Evolutionary conservation across 2,888 invertebrate species (phyloP).

Genomic region (Drosophila parthenogenetica): DNA sequence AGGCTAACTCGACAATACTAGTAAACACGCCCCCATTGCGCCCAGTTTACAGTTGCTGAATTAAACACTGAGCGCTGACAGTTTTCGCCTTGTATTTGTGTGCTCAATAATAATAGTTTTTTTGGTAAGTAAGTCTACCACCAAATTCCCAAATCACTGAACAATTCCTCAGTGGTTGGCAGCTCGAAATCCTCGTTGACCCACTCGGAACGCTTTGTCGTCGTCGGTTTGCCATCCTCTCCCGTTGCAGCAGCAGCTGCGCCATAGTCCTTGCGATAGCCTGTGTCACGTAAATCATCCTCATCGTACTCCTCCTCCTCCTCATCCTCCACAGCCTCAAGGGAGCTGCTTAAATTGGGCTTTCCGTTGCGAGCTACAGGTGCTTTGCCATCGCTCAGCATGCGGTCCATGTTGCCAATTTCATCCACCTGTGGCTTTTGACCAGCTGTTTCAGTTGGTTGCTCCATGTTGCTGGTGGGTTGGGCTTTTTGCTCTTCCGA

Average conservation of each 20-base stretch:
- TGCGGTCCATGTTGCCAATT: slow-evolving; percentile 63
- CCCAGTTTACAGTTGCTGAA: not conserved
- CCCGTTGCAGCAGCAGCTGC: slow-evolving; percentile 2
- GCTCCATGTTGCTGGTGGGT: not conserved
- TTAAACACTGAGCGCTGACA: slow-evolving; percentile 29
- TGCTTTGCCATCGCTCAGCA: slow-evolving; percentile 47
- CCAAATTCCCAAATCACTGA: slow-evolving; percentile 82
- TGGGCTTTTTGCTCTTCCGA: slow-evolving; percentile 32
- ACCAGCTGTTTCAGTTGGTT: slow-evolving; percentile 3
- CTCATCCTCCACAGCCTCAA: slow-evolving; percentile 82
- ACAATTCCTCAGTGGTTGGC: slow-evolving; percentile 82
- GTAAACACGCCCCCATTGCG: no score
- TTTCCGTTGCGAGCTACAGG: slow-evolving; percentile 18
- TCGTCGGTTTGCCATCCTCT: slow-evolving; percentile 1
- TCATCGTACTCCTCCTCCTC: slow-evolving; percentile 80
- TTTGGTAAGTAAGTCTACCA: slow-evolving; percentile 59
- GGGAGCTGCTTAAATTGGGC: slow-evolving; percentile 52
- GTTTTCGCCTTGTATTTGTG: slow-evolving; percentile 27
- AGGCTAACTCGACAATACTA: no score
- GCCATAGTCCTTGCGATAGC: slow-evolving; percentile 79
- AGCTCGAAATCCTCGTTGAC: slow-evolving; percentile 81
- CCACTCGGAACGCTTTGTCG: slow-evolving; percentile 75
- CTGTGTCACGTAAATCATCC: slow-evolving; percentile 78
- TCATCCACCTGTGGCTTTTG: slow-evolving; percentile 46
- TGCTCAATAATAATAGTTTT: not conserved